Percentiles rank a stretch among this genome's conserved stretches.
Conservation (phyloP, 2,888 invertebrate genomes). For the Callimorpha dominula region DNA sequence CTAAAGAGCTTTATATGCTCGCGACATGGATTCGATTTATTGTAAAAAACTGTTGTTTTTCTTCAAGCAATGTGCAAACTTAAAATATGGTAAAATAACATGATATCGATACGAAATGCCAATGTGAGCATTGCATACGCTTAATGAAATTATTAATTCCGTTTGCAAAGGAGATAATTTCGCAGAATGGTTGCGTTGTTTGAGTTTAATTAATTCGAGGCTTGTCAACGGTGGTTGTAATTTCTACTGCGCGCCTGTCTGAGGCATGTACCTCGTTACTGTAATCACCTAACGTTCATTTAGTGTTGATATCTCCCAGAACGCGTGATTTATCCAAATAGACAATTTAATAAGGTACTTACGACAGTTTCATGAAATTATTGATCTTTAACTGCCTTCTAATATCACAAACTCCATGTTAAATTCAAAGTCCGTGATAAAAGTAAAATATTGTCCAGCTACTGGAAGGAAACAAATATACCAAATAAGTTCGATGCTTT, state of each 20-base stretch:
- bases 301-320: conserved; percentile 55
- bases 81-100: conserved; percentile 22
- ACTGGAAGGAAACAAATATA: conserved; percentile 76
- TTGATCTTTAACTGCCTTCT: conserved; percentile 2
- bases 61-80: conserved; percentile 17
- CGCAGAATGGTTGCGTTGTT: conserved; percentile 80
- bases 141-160: conserved; percentile 81
- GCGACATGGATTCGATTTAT: too few species aligned
- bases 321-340: conserved; percentile 36
- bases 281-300: conserved; percentile 74
- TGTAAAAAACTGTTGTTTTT: neutral
- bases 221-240: conserved; percentile 83
- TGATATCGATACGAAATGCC: conserved; percentile 47
- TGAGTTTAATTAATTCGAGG: conserved; percentile 85
- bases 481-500: conserved; percentile 77
- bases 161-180: conserved; percentile 81
- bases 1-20: too few species aligned
- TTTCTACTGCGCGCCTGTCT: conserved; percentile 76
- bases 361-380: neutral
- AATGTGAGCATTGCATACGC: conserved; percentile 63
- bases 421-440: conserved; percentile 39
- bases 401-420: conserved; percentile 5
- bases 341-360: conserved; percentile 34
- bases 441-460: conserved; percentile 59
- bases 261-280: conserved; percentile 76